Conservation (phyloP, 2,888 invertebrate genomes). For the Xestia rhomboidea region DNA sequence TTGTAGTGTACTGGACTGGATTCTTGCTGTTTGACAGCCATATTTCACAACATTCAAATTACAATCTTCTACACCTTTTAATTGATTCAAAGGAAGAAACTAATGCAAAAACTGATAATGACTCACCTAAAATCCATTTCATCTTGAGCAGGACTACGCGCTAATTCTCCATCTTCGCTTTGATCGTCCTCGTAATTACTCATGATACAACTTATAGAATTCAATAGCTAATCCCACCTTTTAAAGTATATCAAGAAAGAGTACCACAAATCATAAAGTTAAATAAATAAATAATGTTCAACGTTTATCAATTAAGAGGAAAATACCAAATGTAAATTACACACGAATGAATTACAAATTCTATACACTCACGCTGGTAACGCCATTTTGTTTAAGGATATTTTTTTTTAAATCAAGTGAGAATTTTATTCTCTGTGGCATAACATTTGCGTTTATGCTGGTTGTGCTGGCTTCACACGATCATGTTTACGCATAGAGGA, state of each 20-base stretch:
- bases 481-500: too few species aligned
- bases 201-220: constrained; percentile 74
- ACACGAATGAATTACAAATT: constrained; percentile 50
- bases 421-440: constrained; percentile 4
- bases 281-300: constrained; percentile 18
- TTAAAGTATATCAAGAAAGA: constrained; percentile 21
- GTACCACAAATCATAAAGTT: constrained; percentile 31
- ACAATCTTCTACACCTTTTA: background rate
- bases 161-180: constrained; percentile 96
- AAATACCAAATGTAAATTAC: constrained; percentile 38
- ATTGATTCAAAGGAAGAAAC: background rate
- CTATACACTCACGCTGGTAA: constrained; percentile 55
- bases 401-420: constrained; percentile 21
- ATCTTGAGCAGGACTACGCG: constrained; percentile 93
- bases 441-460: too few species aligned
- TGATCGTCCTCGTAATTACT: constrained; percentile 92
- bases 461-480: too few species aligned
- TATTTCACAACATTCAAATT: constrained; percentile 44
- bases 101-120: background rate
- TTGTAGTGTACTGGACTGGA: background rate
- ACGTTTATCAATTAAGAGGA: background rate
- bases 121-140: constrained; percentile 90
- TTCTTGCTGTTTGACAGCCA: constrained; percentile 35
- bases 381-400: constrained; percentile 73
- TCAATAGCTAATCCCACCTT: constrained; percentile 20